Base-by-base conservation (phyloP, 2,113 vertebrate genomes). In the Helogale parvula region DNA sequence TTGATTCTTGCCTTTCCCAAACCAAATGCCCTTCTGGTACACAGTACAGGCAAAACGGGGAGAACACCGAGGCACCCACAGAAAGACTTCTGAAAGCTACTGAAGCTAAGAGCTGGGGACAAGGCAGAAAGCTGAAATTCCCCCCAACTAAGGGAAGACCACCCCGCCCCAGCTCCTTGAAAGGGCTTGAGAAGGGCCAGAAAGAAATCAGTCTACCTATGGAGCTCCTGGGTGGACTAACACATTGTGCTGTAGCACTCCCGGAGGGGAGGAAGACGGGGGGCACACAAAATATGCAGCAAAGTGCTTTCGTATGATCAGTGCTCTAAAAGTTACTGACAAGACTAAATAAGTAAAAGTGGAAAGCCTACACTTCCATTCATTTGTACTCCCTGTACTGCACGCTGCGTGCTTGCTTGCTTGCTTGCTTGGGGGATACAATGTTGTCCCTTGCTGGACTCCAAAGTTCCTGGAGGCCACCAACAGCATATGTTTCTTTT, bases 61-160 rank as follows among this genome's bases (percentile, higher is more conserved):
- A 94, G 74, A 93, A 57, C 1, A 65, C 1, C 13, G 69, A 93
- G 66, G 17, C 84, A 65, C 63, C 47, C 94, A 41, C 50, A 79
- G 47, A 83, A 90, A 77, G 21, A 88, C 35, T 94, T 89, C 17
- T 14, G 63, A 88, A 90, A 91, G 23, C 50, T 38, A 82, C 4
- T n/a, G 16, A 82, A 86, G 25, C 31, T 68, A 76, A 93, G 45
- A 83, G 23, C 25, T 41, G 38, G 8, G 33, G n/a, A 69, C 69
- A 95, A 88, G 68, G 76, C 14, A 74, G n/a, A 91, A 93, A 96
- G 16, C 68, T 71, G 35, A 95, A 93, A 96, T 80, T 69, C 45
- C 65, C 38, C 38, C 31, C 57, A 89, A 57, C n/a, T 60, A 91
- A 87, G 10, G n/a, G 54, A 95, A 89, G 27, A 11, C 11, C 25